Conservation (phyloP, 35 echinoderm and acorn worm genomes). For the Holothuria glaberrima region DNA sequence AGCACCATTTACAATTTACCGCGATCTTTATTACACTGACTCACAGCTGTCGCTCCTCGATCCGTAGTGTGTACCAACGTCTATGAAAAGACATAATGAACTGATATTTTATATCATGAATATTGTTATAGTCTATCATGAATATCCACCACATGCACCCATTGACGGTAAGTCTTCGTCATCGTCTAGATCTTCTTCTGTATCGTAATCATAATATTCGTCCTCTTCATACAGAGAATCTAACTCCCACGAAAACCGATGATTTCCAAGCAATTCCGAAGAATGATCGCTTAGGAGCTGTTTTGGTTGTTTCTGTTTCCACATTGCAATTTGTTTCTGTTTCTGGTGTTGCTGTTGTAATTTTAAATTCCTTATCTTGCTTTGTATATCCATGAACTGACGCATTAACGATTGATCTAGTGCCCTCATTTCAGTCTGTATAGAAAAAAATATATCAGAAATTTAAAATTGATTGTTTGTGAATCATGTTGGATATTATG, state of each 20-base stretch:
- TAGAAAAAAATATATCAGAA: background rate
- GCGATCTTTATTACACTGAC: too few relatives aligned
- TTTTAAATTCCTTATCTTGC: constrained; percentile 39
- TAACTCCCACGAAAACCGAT: constrained; percentile 55
- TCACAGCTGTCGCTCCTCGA: too few relatives aligned
- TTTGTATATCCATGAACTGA: constrained; percentile 49
- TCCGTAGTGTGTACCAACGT: too few relatives aligned
- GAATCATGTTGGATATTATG: too few relatives aligned
- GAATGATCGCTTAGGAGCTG: background rate
- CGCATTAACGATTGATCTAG: constrained; percentile 50
- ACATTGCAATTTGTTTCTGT: constrained; percentile 15
- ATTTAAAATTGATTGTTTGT: too few relatives aligned
- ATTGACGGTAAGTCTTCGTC: background rate
- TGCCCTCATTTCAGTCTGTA: constrained; percentile 2
- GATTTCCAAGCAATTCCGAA: constrained; percentile 40
- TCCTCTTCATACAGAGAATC: constrained; percentile 57
- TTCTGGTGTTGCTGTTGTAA: constrained; percentile 38
- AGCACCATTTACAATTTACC: too few relatives aligned
- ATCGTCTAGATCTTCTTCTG: constrained; percentile 44
- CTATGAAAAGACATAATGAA: too few relatives aligned
- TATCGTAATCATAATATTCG: constrained; percentile 62
- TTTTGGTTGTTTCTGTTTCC: constrained; percentile 46
- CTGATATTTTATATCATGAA: too few relatives aligned
- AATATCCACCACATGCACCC: constrained; percentile 53
- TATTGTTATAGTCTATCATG: constrained; percentile 18